These are phyloP conservation scores for Diadegma fenestrale DNA, from an alignment of 2,888 invertebrate species.

Conservation along the genomic window DNA sequence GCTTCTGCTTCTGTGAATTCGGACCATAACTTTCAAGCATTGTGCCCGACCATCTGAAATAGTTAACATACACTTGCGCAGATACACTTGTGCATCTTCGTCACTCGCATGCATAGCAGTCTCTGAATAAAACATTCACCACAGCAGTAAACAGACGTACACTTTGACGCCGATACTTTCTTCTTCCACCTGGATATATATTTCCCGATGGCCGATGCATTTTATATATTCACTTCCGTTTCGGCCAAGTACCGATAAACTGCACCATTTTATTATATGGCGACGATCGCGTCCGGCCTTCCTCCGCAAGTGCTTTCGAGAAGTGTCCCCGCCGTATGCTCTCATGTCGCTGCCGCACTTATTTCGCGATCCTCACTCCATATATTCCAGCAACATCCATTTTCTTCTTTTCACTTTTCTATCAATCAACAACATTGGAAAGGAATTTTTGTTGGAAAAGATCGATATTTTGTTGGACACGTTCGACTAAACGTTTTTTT, in stretches of 20 bases:
- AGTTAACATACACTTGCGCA: background rate
- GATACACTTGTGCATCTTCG: background rate
- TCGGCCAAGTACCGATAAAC: conserved; percentile 75
- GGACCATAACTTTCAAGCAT: conserved; percentile 28
- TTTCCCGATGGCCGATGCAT: conserved; percentile 70
- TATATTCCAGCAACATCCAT: conserved; percentile 51
- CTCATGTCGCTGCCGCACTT: conserved; percentile 23
- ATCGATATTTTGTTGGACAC: no score
- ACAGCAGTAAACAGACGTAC: conserved; percentile 17
- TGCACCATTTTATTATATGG: conserved; percentile 75
- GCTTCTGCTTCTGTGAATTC: conserved; percentile 30
- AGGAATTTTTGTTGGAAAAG: no score
- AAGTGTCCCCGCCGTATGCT: conserved; percentile 37
- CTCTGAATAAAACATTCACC: conserved; percentile 5
- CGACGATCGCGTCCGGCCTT: conserved; percentile 56
- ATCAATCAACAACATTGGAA: conserved; percentile 26
- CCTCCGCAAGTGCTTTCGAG: conserved; percentile 57
- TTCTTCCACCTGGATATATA: conserved; percentile 62
- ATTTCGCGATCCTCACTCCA: conserved; percentile 43
- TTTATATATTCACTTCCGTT: conserved; percentile 76
- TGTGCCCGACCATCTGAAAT: conserved; percentile 43
- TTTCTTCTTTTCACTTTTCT: conserved; percentile 23
- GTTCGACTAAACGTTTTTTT: no score
- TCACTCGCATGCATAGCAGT: conserved; percentile 1
- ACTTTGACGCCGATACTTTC: conserved; percentile 37